Evolutionary conservation across 2,797 vertebrate genomes (phyloP).

Genomic region (Poeciliopsis paucimaculata): DNA sequence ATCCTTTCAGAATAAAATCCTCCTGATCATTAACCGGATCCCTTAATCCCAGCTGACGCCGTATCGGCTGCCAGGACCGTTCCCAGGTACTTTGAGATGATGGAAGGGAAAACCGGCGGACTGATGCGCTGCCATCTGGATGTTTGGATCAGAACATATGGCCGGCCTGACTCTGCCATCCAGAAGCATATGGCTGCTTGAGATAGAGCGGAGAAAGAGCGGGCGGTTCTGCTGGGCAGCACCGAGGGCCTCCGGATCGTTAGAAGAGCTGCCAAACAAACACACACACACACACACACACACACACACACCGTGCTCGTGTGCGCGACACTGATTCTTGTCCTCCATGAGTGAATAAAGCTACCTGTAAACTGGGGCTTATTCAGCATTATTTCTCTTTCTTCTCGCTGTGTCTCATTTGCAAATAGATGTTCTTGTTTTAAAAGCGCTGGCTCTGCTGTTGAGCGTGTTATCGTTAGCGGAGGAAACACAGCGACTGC

Average conservation of each 20-base stretch:
- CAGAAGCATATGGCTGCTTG: conserved; percentile 74
- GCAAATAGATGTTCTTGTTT: conserved; percentile 41
- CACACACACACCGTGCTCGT: conserved; percentile 33
- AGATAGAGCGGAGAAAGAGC: conserved; percentile 72
- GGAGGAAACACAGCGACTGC: conserved; percentile 2
- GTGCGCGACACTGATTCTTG: not conserved
- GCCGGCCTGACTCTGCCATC: conserved; percentile 36
- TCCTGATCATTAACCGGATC: not conserved
- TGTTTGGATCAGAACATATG: conserved; percentile 69
- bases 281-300: conserved; percentile 29
- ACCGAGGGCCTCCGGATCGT: conserved; percentile 64
- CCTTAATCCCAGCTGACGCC: conserved; percentile 30
- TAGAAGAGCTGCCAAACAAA: conserved; percentile 74
- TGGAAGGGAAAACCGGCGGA: conserved; percentile 52
- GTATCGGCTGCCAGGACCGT: conserved; percentile 48
- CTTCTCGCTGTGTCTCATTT: conserved; percentile 50
- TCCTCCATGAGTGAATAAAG: conserved; percentile 11
- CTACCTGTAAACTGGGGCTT: conserved; percentile 28
- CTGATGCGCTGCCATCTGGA: conserved; percentile 70
- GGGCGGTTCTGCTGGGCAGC: conserved; percentile 59
- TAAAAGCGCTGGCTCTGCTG: conserved; percentile 35
- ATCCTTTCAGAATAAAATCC: not conserved
- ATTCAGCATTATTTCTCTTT: conserved; percentile 23
- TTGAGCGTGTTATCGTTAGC: conserved; percentile 26
- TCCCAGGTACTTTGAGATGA: conserved; percentile 52